A percentile compares a stretch with the other conserved stretches of the same genome.
phyloP scores from a whole-genome alignment of 2,797 vertebrate genomes.

The Muscicapa comitata region DNA sequence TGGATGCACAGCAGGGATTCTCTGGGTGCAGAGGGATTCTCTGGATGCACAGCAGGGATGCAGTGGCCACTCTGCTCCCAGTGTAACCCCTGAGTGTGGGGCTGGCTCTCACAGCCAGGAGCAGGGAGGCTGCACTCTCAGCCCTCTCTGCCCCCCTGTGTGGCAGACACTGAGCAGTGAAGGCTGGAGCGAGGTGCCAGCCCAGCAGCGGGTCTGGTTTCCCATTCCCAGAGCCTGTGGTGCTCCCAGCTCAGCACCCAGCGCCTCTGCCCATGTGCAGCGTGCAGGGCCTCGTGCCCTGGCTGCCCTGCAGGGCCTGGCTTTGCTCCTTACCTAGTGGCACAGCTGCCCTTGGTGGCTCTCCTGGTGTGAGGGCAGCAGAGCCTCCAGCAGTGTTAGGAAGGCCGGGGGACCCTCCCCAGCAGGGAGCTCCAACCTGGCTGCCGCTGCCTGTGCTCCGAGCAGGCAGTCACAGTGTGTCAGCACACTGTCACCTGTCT shows the following conservation, averaged over 20 bases:
- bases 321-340: neutral
- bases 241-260: neutral
- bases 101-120: fast-evolving
- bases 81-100: too few species aligned
- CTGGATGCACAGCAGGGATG: neutral
- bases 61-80: fast-evolving
- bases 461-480: neutral
- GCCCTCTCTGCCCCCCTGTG: neutral
- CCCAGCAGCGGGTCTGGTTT: neutral
- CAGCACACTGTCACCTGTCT: neutral
- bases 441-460: neutral
- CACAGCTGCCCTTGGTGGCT: neutral
- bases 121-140: neutral
- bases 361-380: neutral
- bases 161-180: neutral
- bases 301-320: neutral
- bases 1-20: too few species aligned
- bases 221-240: neutral
- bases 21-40: too few species aligned
- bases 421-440: neutral
- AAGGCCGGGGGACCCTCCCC: neutral
- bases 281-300: fast-evolving
- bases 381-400: neutral
- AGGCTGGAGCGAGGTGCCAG: neutral
- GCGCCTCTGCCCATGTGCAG: neutral